Evolutionary conservation across 2,888 invertebrate genomes (phyloP), one percentile per base, ranked within the genome.

Genomic region (Dicyrtomina minuta): DNA sequence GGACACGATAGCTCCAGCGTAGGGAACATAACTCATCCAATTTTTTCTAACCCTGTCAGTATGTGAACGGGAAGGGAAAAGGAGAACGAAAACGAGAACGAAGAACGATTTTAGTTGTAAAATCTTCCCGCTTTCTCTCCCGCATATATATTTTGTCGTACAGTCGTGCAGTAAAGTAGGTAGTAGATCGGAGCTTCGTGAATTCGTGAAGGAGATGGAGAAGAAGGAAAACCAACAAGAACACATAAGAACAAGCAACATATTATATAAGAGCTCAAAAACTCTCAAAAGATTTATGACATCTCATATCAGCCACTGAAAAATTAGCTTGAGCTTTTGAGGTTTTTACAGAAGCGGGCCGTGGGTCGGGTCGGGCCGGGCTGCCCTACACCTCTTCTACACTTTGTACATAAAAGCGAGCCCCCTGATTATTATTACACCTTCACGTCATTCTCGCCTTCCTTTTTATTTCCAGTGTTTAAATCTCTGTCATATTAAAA

Each of bases 251-350:
- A 33, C 33, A 33, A 33, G 33, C 8, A 33, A 33, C 33, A n/a
- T n/a, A n/a, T n/a, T n/a, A n/a, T n/a, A n/a, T n/a, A n/a, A n/a
- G n/a, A 33, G 33, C 33, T 33, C 33, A 33, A 3, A 33, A 33
- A 3, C 8, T 8, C 33, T 8, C 33, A 33, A 13, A 46, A 71
- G 70, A 71, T 71, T 71, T 71, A 71, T 71, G 68, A 65, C 46
- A 46, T 59, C 70, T 71, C 70, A 71, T 71, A 71, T 71, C 67
- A 67, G 64, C 67, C 70, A 49, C 49, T 64, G 64, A 71, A 71
- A 71, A 71, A 71, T 71, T 71, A 71, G 70, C 68, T 67, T 58
- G 56, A 56, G 67, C 58, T 64, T 64, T 55, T 62, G 41, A 53
- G 33, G 33, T 8, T 33, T 33, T 33, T 46, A 6, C 46, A 3